Evolutionary conservation across 2,797 vertebrate genomes (phyloP).

Genomic region (Phylloscopus collybita): DNA sequence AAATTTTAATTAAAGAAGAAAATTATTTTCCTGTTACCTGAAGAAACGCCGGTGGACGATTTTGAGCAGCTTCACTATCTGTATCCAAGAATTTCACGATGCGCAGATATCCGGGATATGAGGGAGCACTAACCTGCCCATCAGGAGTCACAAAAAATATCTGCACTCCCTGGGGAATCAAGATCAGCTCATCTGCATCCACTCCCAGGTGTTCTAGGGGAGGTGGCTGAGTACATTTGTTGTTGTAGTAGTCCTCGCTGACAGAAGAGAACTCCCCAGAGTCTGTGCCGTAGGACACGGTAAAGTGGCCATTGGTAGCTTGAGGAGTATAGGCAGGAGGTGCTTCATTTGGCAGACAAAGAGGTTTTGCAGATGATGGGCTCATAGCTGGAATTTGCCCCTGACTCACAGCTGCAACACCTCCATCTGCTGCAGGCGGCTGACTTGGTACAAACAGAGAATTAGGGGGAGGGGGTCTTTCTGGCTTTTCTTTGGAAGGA

Average conservation of each 20-base stretch:
- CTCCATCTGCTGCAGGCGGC: constrained; percentile 47
- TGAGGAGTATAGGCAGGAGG: constrained; percentile 93
- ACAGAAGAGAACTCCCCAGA: constrained; percentile 89
- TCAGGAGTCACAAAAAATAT: constrained; percentile 96
- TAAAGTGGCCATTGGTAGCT: constrained; percentile 90
- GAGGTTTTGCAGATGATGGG: constrained; percentile 68
- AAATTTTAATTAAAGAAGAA: not conserved
- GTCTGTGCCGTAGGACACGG: constrained; percentile 92
- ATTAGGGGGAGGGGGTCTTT: constrained; percentile 71
- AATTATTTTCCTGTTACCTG: constrained; percentile 82
- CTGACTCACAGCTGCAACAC: constrained; percentile 6
- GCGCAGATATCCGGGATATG: constrained; percentile 94
- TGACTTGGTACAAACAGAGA: constrained; percentile 24
- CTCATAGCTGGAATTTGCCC: constrained; percentile 48
- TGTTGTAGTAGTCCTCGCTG: constrained; percentile 88
- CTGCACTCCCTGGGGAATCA: constrained; percentile 92
- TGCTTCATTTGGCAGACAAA: constrained; percentile 71
- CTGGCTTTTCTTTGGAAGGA: constrained; percentile 77
- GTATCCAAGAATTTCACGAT: constrained; percentile 90
- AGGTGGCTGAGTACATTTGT: constrained; percentile 77
- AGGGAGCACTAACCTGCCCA: constrained; percentile 94
- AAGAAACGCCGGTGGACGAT: constrained; percentile 90
- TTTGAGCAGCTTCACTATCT: constrained; percentile 74
- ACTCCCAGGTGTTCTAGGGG: constrained; percentile 86
- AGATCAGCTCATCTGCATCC: constrained; percentile 90